Evolutionary conservation across 2,888 invertebrate genomes (phyloP).

Genomic region (Microctonus hyperodae): DNA sequence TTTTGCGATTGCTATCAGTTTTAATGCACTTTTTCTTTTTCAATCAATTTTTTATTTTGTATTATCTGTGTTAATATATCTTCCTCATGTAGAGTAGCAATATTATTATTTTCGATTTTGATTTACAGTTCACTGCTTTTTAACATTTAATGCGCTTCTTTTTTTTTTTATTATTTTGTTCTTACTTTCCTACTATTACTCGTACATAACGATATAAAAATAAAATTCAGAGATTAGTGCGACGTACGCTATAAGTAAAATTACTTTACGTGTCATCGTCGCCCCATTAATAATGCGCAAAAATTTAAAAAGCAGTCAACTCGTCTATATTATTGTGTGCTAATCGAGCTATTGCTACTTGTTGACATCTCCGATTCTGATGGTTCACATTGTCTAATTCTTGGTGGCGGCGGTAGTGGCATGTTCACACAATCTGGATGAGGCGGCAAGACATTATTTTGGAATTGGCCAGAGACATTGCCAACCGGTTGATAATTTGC

Average conservation of each 20-base stretch:
- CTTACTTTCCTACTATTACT: not conserved
- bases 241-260: conserved; percentile 14
- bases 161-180: not conserved
- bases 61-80: too few species aligned
- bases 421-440: conserved; percentile 68
- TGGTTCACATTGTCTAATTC: conserved; percentile 40
- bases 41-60: not conserved
- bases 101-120: conserved; percentile 3
- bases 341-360: conserved; percentile 48
- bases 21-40: not conserved
- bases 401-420: conserved; percentile 57
- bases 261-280: conserved; percentile 37
- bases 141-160: conserved; percentile 1
- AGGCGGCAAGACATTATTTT: conserved; percentile 80
- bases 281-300: conserved; percentile 50
- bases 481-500: conserved; percentile 86
- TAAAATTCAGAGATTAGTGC: not conserved
- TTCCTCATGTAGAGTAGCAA: not conserved
- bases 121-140: not conserved
- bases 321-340: conserved; percentile 55
- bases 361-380: conserved; percentile 45
- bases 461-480: conserved; percentile 77
- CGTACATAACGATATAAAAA: conserved; percentile 7
- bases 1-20: not conserved
- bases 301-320: conserved; percentile 55